Base-by-base conservation (phyloP, 2,797 vertebrate species). In the Astyanax mexicanus region DNA sequence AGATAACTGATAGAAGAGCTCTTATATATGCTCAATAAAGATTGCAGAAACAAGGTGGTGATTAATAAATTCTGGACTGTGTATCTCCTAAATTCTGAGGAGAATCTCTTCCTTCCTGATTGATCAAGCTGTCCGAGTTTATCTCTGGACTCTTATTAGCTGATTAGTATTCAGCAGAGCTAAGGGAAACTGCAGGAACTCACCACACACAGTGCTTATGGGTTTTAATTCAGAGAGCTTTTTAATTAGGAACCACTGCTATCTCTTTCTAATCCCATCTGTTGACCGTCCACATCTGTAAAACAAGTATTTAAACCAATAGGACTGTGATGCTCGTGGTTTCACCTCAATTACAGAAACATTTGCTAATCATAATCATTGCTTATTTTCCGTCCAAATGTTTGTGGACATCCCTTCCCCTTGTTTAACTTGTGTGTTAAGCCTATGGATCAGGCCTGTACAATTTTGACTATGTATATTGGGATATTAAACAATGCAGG, bases 221-320 rank as follows among this genome's bases (percentile, higher is more conserved):
- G 25, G 55, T 1, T 32, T 75, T 32, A 42, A 75, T 29, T 40
- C 13, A 45, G 67, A 37, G 25, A 38, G 17, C 55, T 19, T 51
- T 75, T 51, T 40, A 75, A 69, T 69, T 42, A 51, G 40, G 37
- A 40, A 6, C n/a, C 1, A 9, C 35, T 12, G 35, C 21, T 62
- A 19, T 64, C 25, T 64, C 1, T 23, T 19, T 29, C n/a, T 54
- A 37, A 57, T 66, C 8, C 35, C 12, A 45, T 37, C n/a, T 35
- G 29, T 25, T 27, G 10, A 52, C 23, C 49, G 12, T 62, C 58
- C 58, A 25, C 32, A 25, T 11, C 21, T 52, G 23, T 21, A n/a
- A n/a, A n/a, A n/a, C n/a, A n/a, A 42, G 32, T 6, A 10, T 67
- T 55, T 75, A 47, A 37, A 58, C 9, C 62, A n/a, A 9, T 5